A percentile compares a stretch with the other conserved stretches of the same genome.
Conservation (phyloP, 1,140 invertebrate species). For the Phenacoccus solenopsis region DNA sequence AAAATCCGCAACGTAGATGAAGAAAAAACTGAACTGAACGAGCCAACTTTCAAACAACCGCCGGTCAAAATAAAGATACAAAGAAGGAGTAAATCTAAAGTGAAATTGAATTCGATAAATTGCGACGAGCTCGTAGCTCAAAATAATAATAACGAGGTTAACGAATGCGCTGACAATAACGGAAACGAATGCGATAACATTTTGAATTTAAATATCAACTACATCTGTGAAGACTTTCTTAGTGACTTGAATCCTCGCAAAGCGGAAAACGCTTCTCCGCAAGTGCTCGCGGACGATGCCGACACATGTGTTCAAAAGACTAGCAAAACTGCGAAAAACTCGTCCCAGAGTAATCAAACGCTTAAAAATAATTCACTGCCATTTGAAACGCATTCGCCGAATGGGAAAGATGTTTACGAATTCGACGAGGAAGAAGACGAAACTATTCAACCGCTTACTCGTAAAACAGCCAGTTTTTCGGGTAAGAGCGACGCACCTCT, state of each 20-base stretch:
- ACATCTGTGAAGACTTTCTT: not conserved
- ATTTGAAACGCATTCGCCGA: not conserved
- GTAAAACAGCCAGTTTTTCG: not conserved
- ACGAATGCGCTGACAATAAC: not conserved
- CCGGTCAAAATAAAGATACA: not conserved
- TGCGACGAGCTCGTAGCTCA: not conserved
- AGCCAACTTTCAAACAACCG: not conserved
- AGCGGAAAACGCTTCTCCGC: not conserved
- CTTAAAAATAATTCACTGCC: not conserved
- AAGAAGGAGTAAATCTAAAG: not conserved
- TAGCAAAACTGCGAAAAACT: not conserved
- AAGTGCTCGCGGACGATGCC: not conserved
- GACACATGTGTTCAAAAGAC: not conserved
- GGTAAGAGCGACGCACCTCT: not conserved
- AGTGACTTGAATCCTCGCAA: conserved; percentile 6
- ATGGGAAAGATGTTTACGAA: not conserved
- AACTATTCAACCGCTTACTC: not conserved
- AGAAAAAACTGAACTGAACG: not conserved
- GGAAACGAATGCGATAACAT: not conserved
- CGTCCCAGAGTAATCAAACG: not conserved
- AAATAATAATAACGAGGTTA: not conserved
- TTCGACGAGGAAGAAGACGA: not conserved
- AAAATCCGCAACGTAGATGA: not conserved
- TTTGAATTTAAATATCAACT: not conserved
- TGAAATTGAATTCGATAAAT: not conserved